Evolutionary conservation across 2,797 vertebrate species (phyloP).

Genomic region (Apogon talboti): DNA sequence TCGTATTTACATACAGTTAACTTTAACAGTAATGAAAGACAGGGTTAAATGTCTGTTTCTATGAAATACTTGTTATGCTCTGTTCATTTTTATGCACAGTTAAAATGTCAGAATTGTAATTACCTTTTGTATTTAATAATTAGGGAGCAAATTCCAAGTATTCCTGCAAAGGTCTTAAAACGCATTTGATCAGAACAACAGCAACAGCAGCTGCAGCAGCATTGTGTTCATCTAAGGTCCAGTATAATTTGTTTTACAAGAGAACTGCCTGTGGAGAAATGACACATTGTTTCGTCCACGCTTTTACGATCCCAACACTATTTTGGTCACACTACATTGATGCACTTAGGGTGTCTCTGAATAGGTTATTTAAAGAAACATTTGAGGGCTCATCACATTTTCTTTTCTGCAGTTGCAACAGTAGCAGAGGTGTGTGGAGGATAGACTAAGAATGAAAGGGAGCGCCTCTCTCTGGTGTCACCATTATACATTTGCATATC

Average conservation of each 20-base stretch:
- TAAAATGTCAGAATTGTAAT: conserved; percentile 13
- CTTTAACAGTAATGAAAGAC: background rate
- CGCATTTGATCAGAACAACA: conserved; percentile 16
- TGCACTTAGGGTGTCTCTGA: conserved; percentile 15
- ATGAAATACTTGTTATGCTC: background rate
- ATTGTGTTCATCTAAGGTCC: background rate
- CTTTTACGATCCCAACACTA: conserved; percentile 6
- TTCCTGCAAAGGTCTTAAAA: conserved; percentile 5
- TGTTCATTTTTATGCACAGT: background rate
- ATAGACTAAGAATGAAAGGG: conserved; percentile 19
- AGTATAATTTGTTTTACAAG: conserved; percentile 20
- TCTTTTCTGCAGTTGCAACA: conserved; percentile 18
- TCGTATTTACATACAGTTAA: background rate
- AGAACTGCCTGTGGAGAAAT: background rate
- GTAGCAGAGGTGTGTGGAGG: background rate
- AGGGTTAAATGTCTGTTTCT: conserved; percentile 1
- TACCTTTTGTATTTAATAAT: conserved; percentile 4
- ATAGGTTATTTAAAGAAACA: conserved; percentile 48
- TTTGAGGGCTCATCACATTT: conserved; percentile 45
- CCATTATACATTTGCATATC: conserved; percentile 46
- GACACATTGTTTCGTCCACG: background rate
- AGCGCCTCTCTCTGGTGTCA: conserved; percentile 19
- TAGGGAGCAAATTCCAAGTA: conserved; percentile 12
- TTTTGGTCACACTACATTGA: conserved; percentile 24
- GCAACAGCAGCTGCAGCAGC: background rate